These are phyloP conservation scores for Scaptomyza pallida DNA, from an alignment of 1,140 invertebrate species.

Conservation along the genomic window DNA sequence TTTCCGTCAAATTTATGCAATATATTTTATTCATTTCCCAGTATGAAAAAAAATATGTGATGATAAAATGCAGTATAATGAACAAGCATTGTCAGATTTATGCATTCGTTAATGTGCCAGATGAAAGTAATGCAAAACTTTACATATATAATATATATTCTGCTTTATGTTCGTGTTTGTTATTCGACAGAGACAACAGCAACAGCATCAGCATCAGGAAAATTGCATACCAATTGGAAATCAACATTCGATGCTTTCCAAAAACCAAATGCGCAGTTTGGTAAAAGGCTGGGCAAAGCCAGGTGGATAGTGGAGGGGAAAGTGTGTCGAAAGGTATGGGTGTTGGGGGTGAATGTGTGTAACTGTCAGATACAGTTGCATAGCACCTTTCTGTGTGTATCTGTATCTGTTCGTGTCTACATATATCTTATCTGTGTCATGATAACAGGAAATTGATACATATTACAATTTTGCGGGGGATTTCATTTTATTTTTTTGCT, in stretches of 20 bases:
- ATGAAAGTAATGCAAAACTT: constrained; percentile 11
- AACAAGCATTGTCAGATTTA: constrained; percentile 21
- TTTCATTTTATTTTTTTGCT: constrained; percentile 3
- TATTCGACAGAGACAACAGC: neutral
- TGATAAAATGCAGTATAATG: constrained; percentile 48
- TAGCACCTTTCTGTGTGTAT: constrained; percentile 23
- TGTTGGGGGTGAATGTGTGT: constrained; percentile 4
- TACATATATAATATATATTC: neutral
- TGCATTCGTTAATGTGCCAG: constrained; percentile 38
- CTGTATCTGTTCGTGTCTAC: constrained; percentile 1
- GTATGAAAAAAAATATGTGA: neutral
- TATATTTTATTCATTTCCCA: constrained; percentile 2
- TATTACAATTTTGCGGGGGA: constrained; percentile 8
- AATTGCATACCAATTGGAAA: constrained; percentile 58
- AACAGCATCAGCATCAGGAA: constrained; percentile 9
- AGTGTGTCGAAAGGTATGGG: no score
- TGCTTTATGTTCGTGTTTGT: neutral
- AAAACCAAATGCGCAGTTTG: constrained; percentile 71
- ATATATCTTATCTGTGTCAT: constrained; percentile 37
- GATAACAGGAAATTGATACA: constrained; percentile 51
- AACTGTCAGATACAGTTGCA: constrained; percentile 38
- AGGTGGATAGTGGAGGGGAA: neutral
- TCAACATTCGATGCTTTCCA: constrained; percentile 52
- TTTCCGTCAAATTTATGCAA: neutral
- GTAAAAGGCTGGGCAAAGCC: neutral